These are phyloP conservation scores for Adelosebastes latens DNA, from an alignment of 2,797 vertebrate species.

Conservation along the genomic window DNA sequence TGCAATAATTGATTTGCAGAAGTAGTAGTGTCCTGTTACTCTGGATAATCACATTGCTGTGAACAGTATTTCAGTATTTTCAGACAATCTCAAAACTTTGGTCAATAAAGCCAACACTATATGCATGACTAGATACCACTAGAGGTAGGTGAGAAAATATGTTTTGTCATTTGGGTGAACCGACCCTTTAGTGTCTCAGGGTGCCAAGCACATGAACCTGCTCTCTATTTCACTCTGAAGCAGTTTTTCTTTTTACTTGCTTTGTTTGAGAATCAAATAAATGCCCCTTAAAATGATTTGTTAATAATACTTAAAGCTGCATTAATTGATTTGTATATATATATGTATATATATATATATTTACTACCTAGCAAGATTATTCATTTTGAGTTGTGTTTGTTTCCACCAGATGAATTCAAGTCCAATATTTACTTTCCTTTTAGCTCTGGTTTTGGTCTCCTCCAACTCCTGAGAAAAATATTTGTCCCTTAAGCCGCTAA, in stretches of 20 bases:
- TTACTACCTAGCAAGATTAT: background rate
- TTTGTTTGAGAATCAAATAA: constrained; percentile 19
- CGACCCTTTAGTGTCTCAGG: constrained; percentile 32
- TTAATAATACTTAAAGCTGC: constrained; percentile 15
- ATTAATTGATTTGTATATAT: background rate
- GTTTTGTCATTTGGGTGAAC: constrained; percentile 28
- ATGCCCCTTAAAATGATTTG: background rate
- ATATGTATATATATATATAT: no score
- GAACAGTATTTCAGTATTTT: background rate
- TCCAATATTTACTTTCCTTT: background rate
- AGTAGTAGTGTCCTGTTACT: background rate
- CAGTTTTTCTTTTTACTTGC: constrained; percentile 13
- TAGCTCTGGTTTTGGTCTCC: constrained; percentile 4
- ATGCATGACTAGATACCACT: background rate
- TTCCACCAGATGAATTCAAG: background rate
- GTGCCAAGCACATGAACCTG: constrained; percentile 36
- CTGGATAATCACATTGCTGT: background rate
- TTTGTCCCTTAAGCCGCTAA: background rate
- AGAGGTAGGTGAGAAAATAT: background rate
- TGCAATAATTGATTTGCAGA: background rate
- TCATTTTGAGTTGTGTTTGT: background rate
- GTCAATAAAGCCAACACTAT: constrained; percentile 12
- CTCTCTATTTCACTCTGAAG: constrained; percentile 67
- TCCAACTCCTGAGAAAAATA: background rate
- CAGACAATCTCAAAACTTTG: constrained; percentile 1